Conservation (phyloP, 2,888 invertebrate genomes). For the Cenopis cana region DNA sequence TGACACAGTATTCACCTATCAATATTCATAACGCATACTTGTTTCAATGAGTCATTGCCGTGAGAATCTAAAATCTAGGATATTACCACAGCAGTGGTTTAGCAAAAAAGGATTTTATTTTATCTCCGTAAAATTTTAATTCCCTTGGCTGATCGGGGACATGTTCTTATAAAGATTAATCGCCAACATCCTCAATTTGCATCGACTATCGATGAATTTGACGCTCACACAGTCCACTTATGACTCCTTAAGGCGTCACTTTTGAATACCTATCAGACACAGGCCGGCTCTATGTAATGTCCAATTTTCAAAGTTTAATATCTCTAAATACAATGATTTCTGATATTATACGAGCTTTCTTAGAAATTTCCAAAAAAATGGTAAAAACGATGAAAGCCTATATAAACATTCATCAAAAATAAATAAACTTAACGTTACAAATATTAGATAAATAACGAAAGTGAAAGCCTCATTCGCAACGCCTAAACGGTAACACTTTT, state of each 20-base stretch:
- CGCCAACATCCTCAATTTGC: slow-evolving; percentile 27
- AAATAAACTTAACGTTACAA: slow-evolving; percentile 16
- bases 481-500: slow-evolving; percentile 22
- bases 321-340: too few species aligned
- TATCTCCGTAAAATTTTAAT: not conserved
- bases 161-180: slow-evolving; percentile 25
- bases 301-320: not conserved
- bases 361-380: not conserved
- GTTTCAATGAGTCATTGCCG: slow-evolving; percentile 37
- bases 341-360: too few species aligned
- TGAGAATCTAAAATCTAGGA: slow-evolving; percentile 36
- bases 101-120: not conserved
- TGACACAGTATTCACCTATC: slow-evolving; percentile 30
- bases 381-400: not conserved
- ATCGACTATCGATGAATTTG: slow-evolving; percentile 13
- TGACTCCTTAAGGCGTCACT: slow-evolving; percentile 1
- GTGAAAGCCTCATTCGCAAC: slow-evolving; percentile 31
- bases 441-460: slow-evolving; percentile 21
- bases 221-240: not conserved
- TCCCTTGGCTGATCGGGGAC: not conserved
- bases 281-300: not conserved
- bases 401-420: slow-evolving; percentile 4
- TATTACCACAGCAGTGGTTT: not conserved
- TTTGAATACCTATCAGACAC: slow-evolving; percentile 3
- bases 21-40: slow-evolving; percentile 41